Evolutionary conservation across 23 tunicate species (phyloP).

Genomic region (Styela clava): DNA sequence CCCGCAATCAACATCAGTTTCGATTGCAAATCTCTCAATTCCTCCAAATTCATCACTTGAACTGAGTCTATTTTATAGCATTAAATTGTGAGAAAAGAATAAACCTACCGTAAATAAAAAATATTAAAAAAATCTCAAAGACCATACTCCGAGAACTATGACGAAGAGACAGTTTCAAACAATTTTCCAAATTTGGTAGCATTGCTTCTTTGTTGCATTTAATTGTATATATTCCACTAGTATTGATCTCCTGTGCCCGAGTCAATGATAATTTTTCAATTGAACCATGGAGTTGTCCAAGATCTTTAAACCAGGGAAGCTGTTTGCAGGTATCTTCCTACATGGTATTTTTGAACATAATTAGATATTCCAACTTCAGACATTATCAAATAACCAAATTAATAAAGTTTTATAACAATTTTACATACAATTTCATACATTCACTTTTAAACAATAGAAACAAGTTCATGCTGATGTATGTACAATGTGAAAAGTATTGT

Average conservation of each 20-base stretch:
- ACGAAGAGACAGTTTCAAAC: neutral
- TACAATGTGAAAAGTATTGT: too few relatives aligned
- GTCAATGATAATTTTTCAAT: constrained; percentile 50
- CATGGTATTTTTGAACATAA: too few relatives aligned
- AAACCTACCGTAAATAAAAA: too few relatives aligned
- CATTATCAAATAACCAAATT: too few relatives aligned
- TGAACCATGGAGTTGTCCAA: constrained; percentile 53
- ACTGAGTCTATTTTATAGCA: too few relatives aligned
- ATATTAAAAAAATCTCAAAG: too few relatives aligned
- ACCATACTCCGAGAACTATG: neutral
- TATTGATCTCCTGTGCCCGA: constrained; percentile 54
- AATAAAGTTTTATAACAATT: too few relatives aligned
- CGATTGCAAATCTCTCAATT: constrained; percentile 33
- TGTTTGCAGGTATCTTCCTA: constrained; percentile 26
- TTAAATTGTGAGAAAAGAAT: too few relatives aligned
- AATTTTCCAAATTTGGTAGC: neutral
- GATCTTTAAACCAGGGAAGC: constrained; percentile 45
- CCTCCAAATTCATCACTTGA: constrained; percentile 2
- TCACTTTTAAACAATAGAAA: too few relatives aligned
- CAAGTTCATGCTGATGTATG: too few relatives aligned
- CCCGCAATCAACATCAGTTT: constrained; percentile 64
- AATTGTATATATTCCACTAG: constrained; percentile 41
- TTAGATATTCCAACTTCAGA: neutral
- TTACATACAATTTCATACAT: neutral
- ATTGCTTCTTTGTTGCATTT: neutral